Percentiles rank a stretch among this genome's conserved stretches.
phyloP scores from a whole-genome alignment of 2,888 invertebrate genomes.

The Spisula subtruncata region DNA sequence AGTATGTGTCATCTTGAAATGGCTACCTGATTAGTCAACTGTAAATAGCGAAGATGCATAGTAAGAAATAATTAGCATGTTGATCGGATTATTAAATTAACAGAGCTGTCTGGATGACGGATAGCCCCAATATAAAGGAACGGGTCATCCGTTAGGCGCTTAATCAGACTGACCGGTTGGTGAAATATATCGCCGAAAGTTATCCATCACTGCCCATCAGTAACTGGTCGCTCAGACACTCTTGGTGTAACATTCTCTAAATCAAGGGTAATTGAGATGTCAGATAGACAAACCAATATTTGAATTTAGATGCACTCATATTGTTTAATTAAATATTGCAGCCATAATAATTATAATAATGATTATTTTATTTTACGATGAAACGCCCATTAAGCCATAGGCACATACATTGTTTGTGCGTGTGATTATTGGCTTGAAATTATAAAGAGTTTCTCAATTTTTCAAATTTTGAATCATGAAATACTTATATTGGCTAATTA shows the following conservation, averaged over 20 bases:
- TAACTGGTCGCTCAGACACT: neutral
- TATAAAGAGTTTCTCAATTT: no score
- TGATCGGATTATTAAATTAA: constrained; percentile 65
- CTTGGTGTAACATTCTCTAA: neutral
- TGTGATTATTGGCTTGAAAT: no score
- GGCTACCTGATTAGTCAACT: constrained; percentile 40
- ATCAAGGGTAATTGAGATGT: neutral
- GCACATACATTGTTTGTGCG: no score
- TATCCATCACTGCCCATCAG: constrained; percentile 9
- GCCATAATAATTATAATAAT: no score
- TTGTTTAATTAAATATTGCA: no score
- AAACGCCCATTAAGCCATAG: no score
- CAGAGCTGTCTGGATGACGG: constrained; percentile 67
- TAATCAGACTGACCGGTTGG: constrained; percentile 66
- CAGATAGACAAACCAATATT: neutral
- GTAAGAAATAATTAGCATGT: constrained; percentile 55
- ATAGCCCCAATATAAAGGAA: constrained; percentile 54
- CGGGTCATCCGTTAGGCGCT: constrained; percentile 66
- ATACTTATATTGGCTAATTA: no score
- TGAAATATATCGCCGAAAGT: constrained; percentile 44
- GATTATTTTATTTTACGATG: no score
- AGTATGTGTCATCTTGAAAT: constrained; percentile 13
- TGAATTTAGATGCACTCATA: neutral
- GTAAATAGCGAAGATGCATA: constrained; percentile 32
- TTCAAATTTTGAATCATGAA: no score